Evolutionary conservation across 1,140 invertebrate genomes (phyloP), one percentile per base, ranked within the genome.

Genomic region (Carcinoscorpius rotundicauda): DNA sequence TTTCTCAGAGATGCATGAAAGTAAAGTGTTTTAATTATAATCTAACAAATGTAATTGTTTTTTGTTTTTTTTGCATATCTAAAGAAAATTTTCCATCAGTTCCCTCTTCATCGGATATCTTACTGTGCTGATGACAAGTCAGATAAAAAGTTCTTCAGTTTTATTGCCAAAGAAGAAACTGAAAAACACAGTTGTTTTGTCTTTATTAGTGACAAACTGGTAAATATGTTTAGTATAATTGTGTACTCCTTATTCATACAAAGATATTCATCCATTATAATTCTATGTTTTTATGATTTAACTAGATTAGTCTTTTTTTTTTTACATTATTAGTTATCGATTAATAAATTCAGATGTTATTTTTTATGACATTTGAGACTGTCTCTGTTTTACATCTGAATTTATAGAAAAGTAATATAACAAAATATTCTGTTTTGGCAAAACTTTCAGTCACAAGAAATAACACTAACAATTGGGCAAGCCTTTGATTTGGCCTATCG

Each of bases 111-210:
- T 77, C 84, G 93, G 76, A 97, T 98, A 78, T 97, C 93, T 0
- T 98, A 97, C 78, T 97, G 95, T 80, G 93, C 95, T 5, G 94
- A 97, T 76, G 95, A 98, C 76, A 97, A 97, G 77, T 91, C 92
- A 56, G 93, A 96, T 64, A 97, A 97, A 75, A 91, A 91, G 71
- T 97, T 96, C 79, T 97, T 98, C 78, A 89, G 87, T 73, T 98
- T 98, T 52, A 11, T 8, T 50, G 10, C 10, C 49, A 60, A 8
- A 6, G 84, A 85, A 50, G 82, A 84, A 56, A 75, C 77, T 50
- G 91, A 95, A 71, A 85, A 85, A 69, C 93, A 98, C 75, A 88
- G 87, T 72, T 97, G 93, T 76, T 97, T 95, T 77, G 93, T 98
- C 3, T 97, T 98, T 73, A 89, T 95, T 62, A 95, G 91, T 67